phyloP scores from a whole-genome alignment of 2,888 invertebrate species.

The Monochamus alternatus region DNA sequence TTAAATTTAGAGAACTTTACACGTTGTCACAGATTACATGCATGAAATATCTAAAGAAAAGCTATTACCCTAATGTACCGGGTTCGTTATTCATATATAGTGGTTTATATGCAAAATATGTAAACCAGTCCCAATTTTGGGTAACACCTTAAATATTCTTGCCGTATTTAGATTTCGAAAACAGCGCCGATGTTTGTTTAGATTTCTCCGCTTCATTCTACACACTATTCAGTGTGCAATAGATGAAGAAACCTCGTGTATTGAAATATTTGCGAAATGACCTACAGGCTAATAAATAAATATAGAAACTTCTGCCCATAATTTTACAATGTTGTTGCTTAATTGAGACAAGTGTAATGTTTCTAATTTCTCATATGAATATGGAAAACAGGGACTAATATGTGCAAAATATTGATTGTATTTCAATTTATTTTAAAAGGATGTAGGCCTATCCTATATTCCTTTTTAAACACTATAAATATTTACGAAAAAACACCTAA shows the following conservation, averaged over 20 bases:
- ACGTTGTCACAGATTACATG: too few species aligned
- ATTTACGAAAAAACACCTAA: not conserved
- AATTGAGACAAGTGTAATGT: conserved; percentile 7
- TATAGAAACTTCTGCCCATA: conserved; percentile 8
- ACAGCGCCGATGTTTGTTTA: not conserved
- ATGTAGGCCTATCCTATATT: too few species aligned
- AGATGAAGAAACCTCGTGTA: not conserved
- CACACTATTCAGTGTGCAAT: conserved; percentile 4
- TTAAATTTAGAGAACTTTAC: too few species aligned
- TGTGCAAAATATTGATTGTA: not conserved
- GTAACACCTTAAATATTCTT: too few species aligned
- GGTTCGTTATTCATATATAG: too few species aligned
- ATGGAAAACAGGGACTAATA: not conserved
- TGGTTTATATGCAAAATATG: too few species aligned
- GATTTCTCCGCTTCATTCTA: conserved; percentile 15
- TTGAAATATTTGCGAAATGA: conserved; percentile 26
- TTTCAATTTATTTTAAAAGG: not conserved
- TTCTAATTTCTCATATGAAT: conserved; percentile 12
- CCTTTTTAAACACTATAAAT: not conserved
- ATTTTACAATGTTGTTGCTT: conserved; percentile 16
- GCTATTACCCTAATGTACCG: too few species aligned
- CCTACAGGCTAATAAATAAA: conserved; percentile 3
- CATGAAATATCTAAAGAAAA: too few species aligned
- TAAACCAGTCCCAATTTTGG: too few species aligned
- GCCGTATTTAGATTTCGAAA: not conserved